Evolutionary conservation across 2,113 vertebrate genomes (phyloP).

Genomic region (Corapipo altera): DNA sequence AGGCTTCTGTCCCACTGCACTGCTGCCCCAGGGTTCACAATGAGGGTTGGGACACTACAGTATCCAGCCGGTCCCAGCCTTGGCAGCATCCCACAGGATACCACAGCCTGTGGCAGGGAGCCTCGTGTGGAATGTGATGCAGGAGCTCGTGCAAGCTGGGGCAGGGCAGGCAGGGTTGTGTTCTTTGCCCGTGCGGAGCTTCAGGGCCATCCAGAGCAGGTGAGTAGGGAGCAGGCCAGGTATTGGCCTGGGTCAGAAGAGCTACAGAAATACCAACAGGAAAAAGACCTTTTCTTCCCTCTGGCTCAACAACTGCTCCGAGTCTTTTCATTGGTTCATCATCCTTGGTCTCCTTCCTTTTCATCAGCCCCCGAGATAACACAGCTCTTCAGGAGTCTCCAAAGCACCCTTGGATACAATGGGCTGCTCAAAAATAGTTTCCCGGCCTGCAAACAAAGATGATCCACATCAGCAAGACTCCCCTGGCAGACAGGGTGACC

Average conservation of each 20-base stretch:
- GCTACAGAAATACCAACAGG: background rate
- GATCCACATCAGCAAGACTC: no score
- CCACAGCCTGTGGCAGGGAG: background rate
- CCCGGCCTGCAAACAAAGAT: background rate
- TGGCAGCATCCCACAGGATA: background rate
- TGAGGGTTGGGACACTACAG: background rate
- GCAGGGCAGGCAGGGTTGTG: fast-evolving
- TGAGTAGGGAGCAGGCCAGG: background rate
- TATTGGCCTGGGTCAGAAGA: background rate
- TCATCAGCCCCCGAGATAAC: background rate
- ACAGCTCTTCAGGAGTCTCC: background rate
- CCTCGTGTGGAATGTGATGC: background rate
- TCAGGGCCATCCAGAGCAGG: fast-evolving
- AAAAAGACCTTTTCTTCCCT: background rate
- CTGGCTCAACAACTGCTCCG: background rate
- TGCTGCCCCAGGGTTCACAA: fast-evolving
- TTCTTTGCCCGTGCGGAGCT: fast-evolving
- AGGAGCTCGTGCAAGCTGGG: background rate
- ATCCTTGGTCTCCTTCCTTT: background rate
- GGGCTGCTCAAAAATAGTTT: background rate
- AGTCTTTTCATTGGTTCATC: background rate
- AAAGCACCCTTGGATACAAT: background rate
- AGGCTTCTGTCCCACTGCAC: background rate
- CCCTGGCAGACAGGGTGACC: background rate
- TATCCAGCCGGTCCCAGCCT: no score